Evolutionary conservation across 2,113 vertebrate species (phyloP).

Genomic region (Cyanoramphus novaezelandiae): DNA sequence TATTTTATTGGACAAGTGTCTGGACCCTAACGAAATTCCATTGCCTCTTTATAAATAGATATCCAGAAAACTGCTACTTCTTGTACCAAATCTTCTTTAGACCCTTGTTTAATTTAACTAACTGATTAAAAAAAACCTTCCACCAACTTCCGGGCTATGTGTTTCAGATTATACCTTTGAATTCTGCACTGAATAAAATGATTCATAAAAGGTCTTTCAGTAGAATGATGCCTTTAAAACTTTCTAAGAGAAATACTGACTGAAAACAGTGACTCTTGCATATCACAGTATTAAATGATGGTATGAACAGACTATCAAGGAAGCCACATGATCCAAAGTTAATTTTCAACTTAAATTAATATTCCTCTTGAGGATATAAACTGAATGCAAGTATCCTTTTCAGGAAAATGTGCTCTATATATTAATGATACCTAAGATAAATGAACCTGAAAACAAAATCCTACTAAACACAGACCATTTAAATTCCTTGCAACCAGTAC

Average conservation of each 20-base stretch:
- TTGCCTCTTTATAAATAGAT: slow-evolving; percentile 22
- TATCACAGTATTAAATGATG: neutral
- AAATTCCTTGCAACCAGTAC: slow-evolving; percentile 1
- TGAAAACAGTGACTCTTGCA: neutral
- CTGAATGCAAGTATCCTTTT: neutral
- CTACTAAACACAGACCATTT: neutral
- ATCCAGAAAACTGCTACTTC: neutral
- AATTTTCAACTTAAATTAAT: neutral
- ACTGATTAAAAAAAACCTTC: neutral
- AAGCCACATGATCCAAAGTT: slow-evolving; percentile 17
- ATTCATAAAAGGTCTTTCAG: slow-evolving; percentile 49
- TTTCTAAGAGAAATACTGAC: neutral
- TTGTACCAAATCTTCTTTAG: neutral
- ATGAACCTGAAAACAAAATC: neutral
- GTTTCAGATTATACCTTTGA: neutral
- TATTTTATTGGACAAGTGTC: neutral
- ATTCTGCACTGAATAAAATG: slow-evolving; percentile 34
- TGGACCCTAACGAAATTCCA: neutral
- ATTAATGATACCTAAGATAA: neutral
- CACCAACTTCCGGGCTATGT: neutral
- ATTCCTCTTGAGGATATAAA: neutral
- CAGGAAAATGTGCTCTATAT: neutral
- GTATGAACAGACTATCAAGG: neutral
- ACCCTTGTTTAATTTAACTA: neutral
- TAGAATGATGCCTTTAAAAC: neutral